Evolutionary conservation across 30 jellyfish, hydroid and myxozoan genomes (phyloP), one percentile per base, ranked within the genome.

Genomic region (Pseudorhiza aurosa): DNA sequence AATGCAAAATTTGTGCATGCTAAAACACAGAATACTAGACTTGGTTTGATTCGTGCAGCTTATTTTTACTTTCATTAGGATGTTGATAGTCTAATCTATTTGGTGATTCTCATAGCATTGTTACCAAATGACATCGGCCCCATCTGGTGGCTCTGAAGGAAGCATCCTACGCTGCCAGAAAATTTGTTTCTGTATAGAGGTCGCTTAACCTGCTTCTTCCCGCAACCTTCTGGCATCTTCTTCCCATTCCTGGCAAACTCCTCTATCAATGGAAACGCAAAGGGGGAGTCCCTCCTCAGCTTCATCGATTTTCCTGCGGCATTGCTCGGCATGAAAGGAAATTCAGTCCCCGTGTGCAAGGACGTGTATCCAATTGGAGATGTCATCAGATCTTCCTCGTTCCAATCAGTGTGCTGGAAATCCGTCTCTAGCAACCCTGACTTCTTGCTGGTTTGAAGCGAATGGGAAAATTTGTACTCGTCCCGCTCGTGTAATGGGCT

Each of bases 271-370:
- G 89, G 89, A 30, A 77, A 77, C 6, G 81, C 89, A 64, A 77
- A 77, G 15, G 89, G 89, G 10, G 89, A 77, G 47, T 77, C 89
- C 50, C 89, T 64, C 40, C 89, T 60, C 24, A 63, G 89, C 74
- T 37, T 77, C 83, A 70, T 43, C 58, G 68, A 40, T 21, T 71
- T 57, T 28, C 57, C 26, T 31, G 83, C 46, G 14, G 83, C 47
- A 35, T 70, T 47, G 32, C 49, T 39, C 27, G 46, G 83, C 71
- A 70, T 4, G 24, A 44, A 25, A 47, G 39, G 67, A 21, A 43
- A 31, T 22, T 70, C 83, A 12, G 47, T 31, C n/a, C 71, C 83
- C 70, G 31, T 51, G 1, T 30, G 22, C 14, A 24, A 70, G 8
- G 58, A 15, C 0, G 83, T 10, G 67, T 32, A 22, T 15, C 75